Base-by-base conservation (phyloP, 53 echinoderm and acorn worm genomes). In the Glandiceps talaboti region DNA sequence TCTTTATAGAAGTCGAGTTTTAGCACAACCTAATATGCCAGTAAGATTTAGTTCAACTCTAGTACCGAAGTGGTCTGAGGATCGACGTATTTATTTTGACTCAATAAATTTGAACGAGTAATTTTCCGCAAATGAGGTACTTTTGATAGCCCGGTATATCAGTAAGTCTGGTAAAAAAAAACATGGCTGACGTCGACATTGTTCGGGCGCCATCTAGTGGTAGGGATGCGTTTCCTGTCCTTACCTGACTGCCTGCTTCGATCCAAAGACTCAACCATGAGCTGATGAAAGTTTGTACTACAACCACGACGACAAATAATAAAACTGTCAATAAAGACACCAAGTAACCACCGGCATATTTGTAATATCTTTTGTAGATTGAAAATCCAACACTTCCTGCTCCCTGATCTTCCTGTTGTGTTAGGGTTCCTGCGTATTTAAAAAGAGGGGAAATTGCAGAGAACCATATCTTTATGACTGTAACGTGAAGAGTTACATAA, bases 181-280 rank as follows among this genome's bases (percentile, higher is more conserved):
- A n/a, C n/a, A n/a, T n/a, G n/a, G n/a, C n/a, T n/a, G n/a, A n/a
- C n/a, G n/a, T n/a, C n/a, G n/a, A n/a, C n/a, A n/a, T n/a, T n/a
- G n/a, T n/a, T n/a, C n/a, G n/a, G n/a, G n/a, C n/a, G n/a, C n/a
- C n/a, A n/a, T n/a, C n/a, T n/a, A n/a, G n/a, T n/a, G n/a, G n/a
- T n/a, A n/a, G n/a, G n/a, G n/a, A n/a, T 45, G 6, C 20, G 6
- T 45, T 45, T 45, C 64, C 6, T 45, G 1, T 28, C 74, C 81
- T 76, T 91, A 89, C 89, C 29, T 91, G 89, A 33, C 89, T 83
- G 26, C 89, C 93, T 76, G 87, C 83, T 74, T 86, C 87, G 20
- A 97, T 89, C 99, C 99, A 97, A 80, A 78, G 87, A 74, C 89
- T 87, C 1, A 97, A 91, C 89, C 89, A 97, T 83, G 83, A 85